Evolutionary conservation across 2,797 vertebrate genomes (phyloP).

Genomic region (Limnodromus scolopaceus): DNA sequence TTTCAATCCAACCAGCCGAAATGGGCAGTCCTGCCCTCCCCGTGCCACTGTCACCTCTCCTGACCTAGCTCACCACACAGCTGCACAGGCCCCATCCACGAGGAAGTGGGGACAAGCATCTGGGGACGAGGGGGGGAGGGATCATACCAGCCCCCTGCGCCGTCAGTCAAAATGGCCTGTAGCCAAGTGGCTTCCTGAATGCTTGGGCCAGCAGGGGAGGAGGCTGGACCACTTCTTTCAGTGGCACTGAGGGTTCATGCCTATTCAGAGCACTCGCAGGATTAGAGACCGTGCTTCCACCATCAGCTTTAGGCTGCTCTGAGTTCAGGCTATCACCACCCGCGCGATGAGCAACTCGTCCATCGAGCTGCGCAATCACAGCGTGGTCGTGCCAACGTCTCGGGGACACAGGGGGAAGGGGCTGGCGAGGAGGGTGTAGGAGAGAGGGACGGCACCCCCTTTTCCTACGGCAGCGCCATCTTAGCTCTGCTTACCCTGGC

Average conservation of each 20-base stretch:
- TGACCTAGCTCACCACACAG: slow-evolving; percentile 31
- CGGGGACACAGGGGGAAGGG: fast-evolving
- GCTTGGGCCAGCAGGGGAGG: slow-evolving; percentile 1
- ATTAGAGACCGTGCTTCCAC: slow-evolving; percentile 30
- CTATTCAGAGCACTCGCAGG: neutral
- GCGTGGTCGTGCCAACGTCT: neutral
- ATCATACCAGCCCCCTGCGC: neutral
- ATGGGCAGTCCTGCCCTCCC: slow-evolving; percentile 40
- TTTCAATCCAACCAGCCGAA: slow-evolving; percentile 39
- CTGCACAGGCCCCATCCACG: neutral
- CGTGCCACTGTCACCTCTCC: neutral
- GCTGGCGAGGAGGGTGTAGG: fast-evolving
- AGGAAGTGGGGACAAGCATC: slow-evolving; percentile 10
- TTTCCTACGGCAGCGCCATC: fast-evolving
- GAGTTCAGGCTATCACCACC: slow-evolving; percentile 21
- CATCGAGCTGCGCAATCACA: neutral
- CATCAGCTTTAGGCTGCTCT: slow-evolving; percentile 14
- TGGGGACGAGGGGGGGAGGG: neutral
- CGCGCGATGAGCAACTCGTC: neutral
- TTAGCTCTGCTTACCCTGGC: neutral
- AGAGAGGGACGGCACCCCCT: neutral
- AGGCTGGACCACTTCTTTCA: neutral
- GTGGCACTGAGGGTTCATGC: neutral
- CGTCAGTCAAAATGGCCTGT: neutral
- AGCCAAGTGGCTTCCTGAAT: neutral